A percentile compares a stretch with the other conserved stretches of the same genome.
These are phyloP conservation scores for Umimayanthus chanpuru DNA, from an alignment of 92 coral and sea anemone species.

Conservation along the genomic window DNA sequence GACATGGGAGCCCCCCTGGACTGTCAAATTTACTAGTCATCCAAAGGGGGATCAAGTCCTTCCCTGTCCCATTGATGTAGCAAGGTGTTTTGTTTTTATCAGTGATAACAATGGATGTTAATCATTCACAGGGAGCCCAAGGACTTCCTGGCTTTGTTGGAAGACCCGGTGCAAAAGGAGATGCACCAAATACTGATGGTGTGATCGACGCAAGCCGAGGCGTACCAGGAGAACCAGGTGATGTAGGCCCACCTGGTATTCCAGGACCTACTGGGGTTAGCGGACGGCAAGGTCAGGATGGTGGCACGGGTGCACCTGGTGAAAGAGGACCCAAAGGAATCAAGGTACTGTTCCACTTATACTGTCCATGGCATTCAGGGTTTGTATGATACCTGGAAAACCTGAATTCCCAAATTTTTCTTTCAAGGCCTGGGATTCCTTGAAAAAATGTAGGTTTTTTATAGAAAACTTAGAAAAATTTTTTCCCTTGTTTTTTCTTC, in stretches of 20 bases:
- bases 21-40: too few relatives aligned
- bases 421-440: too few relatives aligned
- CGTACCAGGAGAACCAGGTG: slow-evolving; percentile 35
- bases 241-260: not conserved
- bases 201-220: slow-evolving; percentile 17
- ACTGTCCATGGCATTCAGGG: too few relatives aligned
- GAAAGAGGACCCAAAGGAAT: not conserved
- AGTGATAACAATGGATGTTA: not conserved
- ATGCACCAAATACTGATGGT: slow-evolving; percentile 19
- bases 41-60: too few relatives aligned
- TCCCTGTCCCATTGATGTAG: not conserved
- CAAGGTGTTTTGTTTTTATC: not conserved
- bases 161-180: slow-evolving; percentile 29
- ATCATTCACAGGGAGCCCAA: not conserved
- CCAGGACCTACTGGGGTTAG: slow-evolving; percentile 5
- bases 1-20: too few relatives aligned
- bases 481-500: too few relatives aligned
- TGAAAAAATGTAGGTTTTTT: too few relatives aligned
- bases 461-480: too few relatives aligned
- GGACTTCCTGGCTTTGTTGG: slow-evolving; percentile 43
- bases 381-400: too few relatives aligned
- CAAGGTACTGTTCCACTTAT: not conserved
- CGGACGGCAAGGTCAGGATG: slow-evolving; percentile 11
- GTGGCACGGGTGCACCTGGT: not conserved
- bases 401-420: too few relatives aligned